Evolutionary conservation across 2,888 invertebrate species (phyloP).

Genomic region (Graphium colonna): DNA sequence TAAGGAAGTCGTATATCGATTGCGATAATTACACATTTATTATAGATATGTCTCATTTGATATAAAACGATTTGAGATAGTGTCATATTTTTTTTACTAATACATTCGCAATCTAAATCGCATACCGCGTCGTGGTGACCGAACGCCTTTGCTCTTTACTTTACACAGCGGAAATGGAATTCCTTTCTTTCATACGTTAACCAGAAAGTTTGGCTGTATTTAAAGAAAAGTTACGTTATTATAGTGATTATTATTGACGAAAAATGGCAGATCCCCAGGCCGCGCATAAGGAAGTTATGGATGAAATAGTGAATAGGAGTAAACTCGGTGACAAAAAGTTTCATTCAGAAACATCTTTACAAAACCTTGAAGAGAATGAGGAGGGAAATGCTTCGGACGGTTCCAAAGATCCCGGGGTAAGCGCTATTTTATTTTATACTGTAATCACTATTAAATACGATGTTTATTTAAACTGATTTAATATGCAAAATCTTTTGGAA

Average conservation of each 20-base stretch:
- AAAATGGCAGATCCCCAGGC: slow-evolving; percentile 48
- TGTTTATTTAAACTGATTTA: no score
- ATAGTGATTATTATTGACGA: background rate
- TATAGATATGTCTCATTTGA: slow-evolving; percentile 47
- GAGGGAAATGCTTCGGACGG: slow-evolving; percentile 34
- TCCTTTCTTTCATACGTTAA: background rate
- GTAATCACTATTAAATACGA: no score
- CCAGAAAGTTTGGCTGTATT: no score
- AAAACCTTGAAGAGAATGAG: slow-evolving; percentile 54
- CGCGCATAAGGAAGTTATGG: slow-evolving; percentile 45
- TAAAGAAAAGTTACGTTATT: background rate
- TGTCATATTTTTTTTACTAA: slow-evolving; percentile 51
- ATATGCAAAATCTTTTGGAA: no score
- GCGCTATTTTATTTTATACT: no score
- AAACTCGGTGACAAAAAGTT: slow-evolving; percentile 63
- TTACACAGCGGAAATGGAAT: slow-evolving; percentile 4
- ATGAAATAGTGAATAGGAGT: slow-evolving; percentile 55
- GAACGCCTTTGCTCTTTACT: slow-evolving; percentile 18
- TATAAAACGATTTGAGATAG: slow-evolving; percentile 51
- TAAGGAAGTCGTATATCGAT: slow-evolving; percentile 33
- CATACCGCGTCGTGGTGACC: slow-evolving; percentile 39
- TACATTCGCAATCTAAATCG: slow-evolving; percentile 65
- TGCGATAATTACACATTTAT: slow-evolving; percentile 51
- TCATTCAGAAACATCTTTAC: slow-evolving; percentile 67
- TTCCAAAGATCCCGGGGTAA: slow-evolving; percentile 57